Conservation (phyloP, 2,888 invertebrate species). For the Brenthis daphne region DNA sequence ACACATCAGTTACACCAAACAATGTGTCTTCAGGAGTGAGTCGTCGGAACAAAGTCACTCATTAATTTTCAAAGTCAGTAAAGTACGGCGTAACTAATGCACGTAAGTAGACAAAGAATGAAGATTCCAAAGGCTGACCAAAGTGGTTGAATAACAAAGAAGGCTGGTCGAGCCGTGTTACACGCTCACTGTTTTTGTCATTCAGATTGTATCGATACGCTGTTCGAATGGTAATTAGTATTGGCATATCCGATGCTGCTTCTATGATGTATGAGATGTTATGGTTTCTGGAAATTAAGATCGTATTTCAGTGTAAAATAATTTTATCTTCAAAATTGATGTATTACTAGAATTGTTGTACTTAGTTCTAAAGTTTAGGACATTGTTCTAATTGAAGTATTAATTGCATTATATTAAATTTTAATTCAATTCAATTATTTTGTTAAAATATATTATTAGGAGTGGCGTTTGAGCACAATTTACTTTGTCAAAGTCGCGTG, state of each 20-base stretch:
- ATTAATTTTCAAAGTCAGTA: constrained; percentile 74
- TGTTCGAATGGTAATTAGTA: constrained; percentile 51
- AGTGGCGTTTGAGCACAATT: too few relatives aligned
- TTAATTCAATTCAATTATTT: too few relatives aligned
- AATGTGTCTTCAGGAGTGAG: constrained; percentile 56
- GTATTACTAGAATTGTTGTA: too few relatives aligned
- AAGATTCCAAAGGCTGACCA: constrained; percentile 51
- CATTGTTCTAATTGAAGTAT: too few relatives aligned
- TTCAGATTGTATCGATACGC: constrained; percentile 62
- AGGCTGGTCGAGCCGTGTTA: constrained; percentile 58
- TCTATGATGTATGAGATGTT: background rate
- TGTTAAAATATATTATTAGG: too few relatives aligned
- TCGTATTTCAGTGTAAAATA: too few relatives aligned
- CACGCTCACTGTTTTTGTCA: constrained; percentile 64
- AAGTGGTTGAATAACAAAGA: constrained; percentile 51
- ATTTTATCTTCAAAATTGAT: too few relatives aligned
- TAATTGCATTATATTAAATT: too few relatives aligned
- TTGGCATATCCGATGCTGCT: constrained; percentile 21
- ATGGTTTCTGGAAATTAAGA: too few relatives aligned
- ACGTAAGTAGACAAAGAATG: constrained; percentile 53
- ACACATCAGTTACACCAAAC: constrained; percentile 46
- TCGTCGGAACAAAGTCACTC: constrained; percentile 62
- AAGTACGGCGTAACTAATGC: constrained; percentile 55
- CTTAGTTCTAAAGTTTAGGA: too few relatives aligned
- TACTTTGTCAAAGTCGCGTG: too few relatives aligned